Evolutionary conservation across 2,888 invertebrate genomes (phyloP), one percentile per base, ranked within the genome.

Genomic region (Standfussiana lucernea): DNA sequence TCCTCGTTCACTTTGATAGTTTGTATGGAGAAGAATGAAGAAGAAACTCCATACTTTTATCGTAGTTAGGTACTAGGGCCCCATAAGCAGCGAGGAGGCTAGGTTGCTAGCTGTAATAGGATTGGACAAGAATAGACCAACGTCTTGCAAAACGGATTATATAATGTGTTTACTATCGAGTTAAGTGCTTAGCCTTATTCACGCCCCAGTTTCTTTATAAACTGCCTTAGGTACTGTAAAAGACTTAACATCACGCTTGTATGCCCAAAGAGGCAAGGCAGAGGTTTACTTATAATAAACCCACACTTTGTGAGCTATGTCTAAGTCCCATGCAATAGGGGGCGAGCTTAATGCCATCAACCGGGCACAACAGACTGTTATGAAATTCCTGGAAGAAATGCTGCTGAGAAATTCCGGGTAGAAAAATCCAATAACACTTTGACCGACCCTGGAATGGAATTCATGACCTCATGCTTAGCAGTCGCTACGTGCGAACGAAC

Each of bases 131-230:
- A 82, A 79, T 82, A 84, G 66, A 45, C 11, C 35, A 50, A 45
- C 24, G 77, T 82, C 72, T 72, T 21, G 62, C 73, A 84, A 82
- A 82, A 82, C 24, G 82, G 82, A 82, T 82, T 82, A 82, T 32
- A 42, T 11, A 35, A 35, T 24, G 24, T 67, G 47, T 79, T 72
- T n/a, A 45, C 53, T 77, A 77, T 70, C 66, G 45, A n/a, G 73
- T 84, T 72, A 70, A 11, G 11, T 28, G 18, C 65, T 82, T 61
- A 80, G 71, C 18, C 35, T 61, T 82, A 77, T 67, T 82, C 80
- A 70, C 84, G 82, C 82, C 82, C 84, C 15, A 82, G 79, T 83
- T 81, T 70, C n/a, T 69, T 35, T 15, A 7, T 21, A 53, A 66
- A 66, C 42, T 11, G 35, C 10, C 40, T 32, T 47, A 68, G 61